Percentiles rank a stretch among this genome's conserved stretches.
phyloP scores from a whole-genome alignment of 2,888 invertebrate species.

The Heteromyza rotundicornis region DNA sequence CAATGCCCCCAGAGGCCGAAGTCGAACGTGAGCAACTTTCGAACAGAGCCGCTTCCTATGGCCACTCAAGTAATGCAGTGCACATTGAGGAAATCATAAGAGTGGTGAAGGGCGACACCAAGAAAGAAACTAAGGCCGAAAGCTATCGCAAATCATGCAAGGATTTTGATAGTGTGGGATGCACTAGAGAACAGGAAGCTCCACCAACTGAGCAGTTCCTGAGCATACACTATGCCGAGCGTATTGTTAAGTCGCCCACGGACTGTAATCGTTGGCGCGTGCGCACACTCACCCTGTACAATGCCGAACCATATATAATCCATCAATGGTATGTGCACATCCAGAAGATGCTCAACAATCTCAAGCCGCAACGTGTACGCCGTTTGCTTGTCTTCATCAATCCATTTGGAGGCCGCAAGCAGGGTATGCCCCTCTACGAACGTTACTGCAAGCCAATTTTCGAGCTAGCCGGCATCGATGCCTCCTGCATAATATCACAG shows the following conservation, averaged over 20 bases:
- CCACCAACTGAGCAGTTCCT: slow-evolving; percentile 63
- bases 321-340: slow-evolving; percentile 70
- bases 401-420: slow-evolving; percentile 81
- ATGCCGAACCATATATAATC: slow-evolving; percentile 68
- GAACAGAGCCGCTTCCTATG: slow-evolving; percentile 33
- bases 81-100: slow-evolving; percentile 49
- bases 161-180: not conserved
- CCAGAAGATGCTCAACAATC: slow-evolving; percentile 54
- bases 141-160: slow-evolving; percentile 28
- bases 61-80: slow-evolving; percentile 38
- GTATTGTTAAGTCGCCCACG: slow-evolving; percentile 61
- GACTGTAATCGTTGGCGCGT: slow-evolving; percentile 68
- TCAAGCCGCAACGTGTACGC: slow-evolving; percentile 67
- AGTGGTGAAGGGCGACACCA: slow-evolving; percentile 44
- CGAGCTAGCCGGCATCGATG: slow-evolving; percentile 70
- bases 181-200: not conserved
- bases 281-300: slow-evolving; percentile 66
- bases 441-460: slow-evolving; percentile 74
- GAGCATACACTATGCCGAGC: slow-evolving; percentile 67
- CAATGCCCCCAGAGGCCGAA: slow-evolving; percentile 30
- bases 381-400: slow-evolving; percentile 80
- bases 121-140: slow-evolving; percentile 42
- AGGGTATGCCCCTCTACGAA: slow-evolving; percentile 75
- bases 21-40: slow-evolving; percentile 29
- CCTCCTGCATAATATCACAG: slow-evolving; percentile 73